A percentile compares a stretch with the other conserved stretches of the same genome.
Conservation (phyloP, 2,113 vertebrate genomes). For the Ifrita kowaldi region DNA sequence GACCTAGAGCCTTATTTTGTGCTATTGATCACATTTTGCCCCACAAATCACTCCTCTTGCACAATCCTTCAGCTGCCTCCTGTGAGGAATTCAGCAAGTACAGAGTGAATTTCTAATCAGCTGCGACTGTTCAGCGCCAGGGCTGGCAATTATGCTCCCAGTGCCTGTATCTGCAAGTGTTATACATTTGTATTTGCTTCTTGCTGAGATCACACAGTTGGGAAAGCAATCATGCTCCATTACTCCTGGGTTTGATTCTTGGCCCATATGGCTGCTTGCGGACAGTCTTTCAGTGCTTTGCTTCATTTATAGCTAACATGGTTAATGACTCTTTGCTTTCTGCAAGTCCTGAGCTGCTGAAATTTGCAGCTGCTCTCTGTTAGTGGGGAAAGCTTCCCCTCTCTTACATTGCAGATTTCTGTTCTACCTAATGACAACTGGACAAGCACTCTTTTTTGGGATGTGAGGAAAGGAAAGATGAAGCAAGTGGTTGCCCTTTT, state of each 20-base stretch:
- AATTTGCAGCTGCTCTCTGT: constrained; percentile 38
- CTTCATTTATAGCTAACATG: constrained; percentile 15
- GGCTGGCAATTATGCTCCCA: constrained; percentile 38
- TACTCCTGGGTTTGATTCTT: constrained; percentile 43
- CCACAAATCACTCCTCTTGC: not conserved
- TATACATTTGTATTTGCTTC: constrained; percentile 38
- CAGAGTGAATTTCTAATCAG: constrained; percentile 46
- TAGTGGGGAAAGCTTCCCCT: not conserved
- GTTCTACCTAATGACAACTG: not conserved
- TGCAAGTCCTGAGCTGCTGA: not conserved
- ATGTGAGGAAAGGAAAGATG: not conserved
- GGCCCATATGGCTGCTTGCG: not conserved
- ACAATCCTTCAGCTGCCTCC: constrained; percentile 20
- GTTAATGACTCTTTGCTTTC: constrained; percentile 19
- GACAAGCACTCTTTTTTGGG: not conserved
- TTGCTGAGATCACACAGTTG: constrained; percentile 22
- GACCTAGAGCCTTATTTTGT: constrained; percentile 3
- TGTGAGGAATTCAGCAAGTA: not conserved
- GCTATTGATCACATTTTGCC: constrained; percentile 30
- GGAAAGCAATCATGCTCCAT: constrained; percentile 24
- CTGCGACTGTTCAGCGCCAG: not conserved
- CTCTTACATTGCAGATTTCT: not conserved
- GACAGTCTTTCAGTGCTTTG: not conserved
- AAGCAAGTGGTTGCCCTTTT: constrained; percentile 12
- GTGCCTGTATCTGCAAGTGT: not conserved